phyloP scores from a whole-genome alignment of 2,888 invertebrate genomes.

The Acanthoscelides obtectus region DNA sequence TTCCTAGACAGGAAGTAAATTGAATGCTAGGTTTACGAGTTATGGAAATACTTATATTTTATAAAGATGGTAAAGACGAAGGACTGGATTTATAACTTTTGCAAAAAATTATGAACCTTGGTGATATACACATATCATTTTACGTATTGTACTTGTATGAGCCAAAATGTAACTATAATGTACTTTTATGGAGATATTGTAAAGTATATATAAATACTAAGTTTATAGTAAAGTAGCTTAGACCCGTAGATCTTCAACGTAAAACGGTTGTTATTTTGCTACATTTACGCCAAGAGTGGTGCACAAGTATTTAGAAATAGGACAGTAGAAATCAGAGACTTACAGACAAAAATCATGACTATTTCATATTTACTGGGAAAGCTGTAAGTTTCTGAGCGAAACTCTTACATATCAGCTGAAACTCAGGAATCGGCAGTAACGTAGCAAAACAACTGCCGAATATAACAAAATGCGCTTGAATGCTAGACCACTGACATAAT shows the following conservation, averaged over 20 bases:
- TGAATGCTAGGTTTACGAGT: background rate
- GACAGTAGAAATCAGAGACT: background rate
- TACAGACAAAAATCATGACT: no score
- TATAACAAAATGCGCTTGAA: conserved; percentile 26
- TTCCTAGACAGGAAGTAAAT: background rate
- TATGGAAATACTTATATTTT: background rate
- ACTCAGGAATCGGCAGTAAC: background rate
- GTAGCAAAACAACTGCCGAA: background rate
- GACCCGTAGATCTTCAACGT: conserved; percentile 21
- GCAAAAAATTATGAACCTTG: conserved; percentile 14
- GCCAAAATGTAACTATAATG: conserved; percentile 39
- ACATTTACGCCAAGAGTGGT: background rate
- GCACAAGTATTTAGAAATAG: conserved; percentile 1
- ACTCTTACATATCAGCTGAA: background rate
- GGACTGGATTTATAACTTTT: conserved; percentile 1
- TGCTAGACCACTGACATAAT: conserved; percentile 18
- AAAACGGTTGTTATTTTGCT: background rate
- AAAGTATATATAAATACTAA: conserved; percentile 33
- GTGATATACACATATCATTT: conserved; percentile 35
- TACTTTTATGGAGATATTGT: conserved; percentile 32
- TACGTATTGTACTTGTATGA: conserved; percentile 29
- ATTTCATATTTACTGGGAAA: no score
- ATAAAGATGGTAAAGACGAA: background rate
- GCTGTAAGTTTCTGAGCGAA: background rate
- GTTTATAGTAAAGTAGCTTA: conserved; percentile 18